Base-by-base conservation (phyloP, 1,140 invertebrate genomes). In the Cataglyphis hispanica region DNA sequence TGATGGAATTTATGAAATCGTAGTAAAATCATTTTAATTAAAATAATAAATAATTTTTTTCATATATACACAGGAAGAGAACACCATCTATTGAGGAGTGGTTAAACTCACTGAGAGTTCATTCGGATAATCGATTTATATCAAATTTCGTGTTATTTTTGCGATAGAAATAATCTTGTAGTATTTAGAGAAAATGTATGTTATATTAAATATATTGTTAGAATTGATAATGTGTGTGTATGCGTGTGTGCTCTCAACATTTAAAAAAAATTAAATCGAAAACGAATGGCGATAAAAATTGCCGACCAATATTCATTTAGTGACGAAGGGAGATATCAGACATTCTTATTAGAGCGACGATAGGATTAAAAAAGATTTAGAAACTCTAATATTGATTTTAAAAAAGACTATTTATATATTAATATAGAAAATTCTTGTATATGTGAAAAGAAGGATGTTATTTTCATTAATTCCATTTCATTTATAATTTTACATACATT, bases 11-110 rank as follows among this genome's bases (percentile, higher is more conserved):
- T 50, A 50, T 19, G 3, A 50, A 46, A 11, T 11, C 0, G 4
- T 19, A 3, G 31, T 5, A 50, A 16, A 50, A 50, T 19, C 1
- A 50, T 50, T 50, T 1, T 19, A 50, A 50, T 50, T 50, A 5
- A 50, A 50, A 50, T 50, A 50, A 50, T 50, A 19, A 46, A 46
- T 46, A 46, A 46, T 50, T 50, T 50, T 50, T 19, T 16, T 50
- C 46, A 50, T 31, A 7, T 2, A 22, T n/a, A 46, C n/a, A 31
- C 2, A 8, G 22, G 11, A 46, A 22, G 34, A 58, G 34, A 70
- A 25, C 25, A 34, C 77, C 77, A 80, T 80, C 77, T 70, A 27
- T 46, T 22, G 34, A 43, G 13, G 34, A 19, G 64, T 80, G 6
- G 34, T 40, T 31, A 8, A 72, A 81, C 34, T 81, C 16, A 31